Evolutionary conservation across 2,888 invertebrate species (phyloP).

Genomic region (Noctua janthina): DNA sequence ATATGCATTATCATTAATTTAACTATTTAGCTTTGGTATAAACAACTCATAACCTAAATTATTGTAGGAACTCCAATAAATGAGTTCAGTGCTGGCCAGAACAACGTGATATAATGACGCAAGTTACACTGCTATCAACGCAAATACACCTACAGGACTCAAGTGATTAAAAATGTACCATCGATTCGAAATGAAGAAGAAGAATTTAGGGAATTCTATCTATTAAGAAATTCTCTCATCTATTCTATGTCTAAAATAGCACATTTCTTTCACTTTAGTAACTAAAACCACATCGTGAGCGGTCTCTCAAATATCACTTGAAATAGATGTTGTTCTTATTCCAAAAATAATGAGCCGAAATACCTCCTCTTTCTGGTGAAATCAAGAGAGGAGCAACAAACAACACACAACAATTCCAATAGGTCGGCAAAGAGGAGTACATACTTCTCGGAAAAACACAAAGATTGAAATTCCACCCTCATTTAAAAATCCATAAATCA

Average conservation of each 20-base stretch:
- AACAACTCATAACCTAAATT: neutral
- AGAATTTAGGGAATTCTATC: neutral
- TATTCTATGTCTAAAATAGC: too few relatives aligned
- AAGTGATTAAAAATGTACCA: neutral
- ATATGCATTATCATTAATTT: neutral
- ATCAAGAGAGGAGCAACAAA: neutral
- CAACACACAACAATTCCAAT: neutral
- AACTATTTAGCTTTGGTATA: constrained; percentile 7
- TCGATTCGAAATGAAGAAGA: neutral
- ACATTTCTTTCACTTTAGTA: too few relatives aligned
- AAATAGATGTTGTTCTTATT: too few relatives aligned
- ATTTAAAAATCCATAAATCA: neutral
- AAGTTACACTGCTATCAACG: neutral
- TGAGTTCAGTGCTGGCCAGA: neutral
- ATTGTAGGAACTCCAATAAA: neutral
- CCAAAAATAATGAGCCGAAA: too few relatives aligned
- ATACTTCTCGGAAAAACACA: neutral
- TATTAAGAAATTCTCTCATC: too few relatives aligned
- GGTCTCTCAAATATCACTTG: too few relatives aligned
- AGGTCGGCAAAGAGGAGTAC: neutral
- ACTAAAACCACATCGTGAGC: too few relatives aligned
- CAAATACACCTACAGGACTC: too few relatives aligned
- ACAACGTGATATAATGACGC: too few relatives aligned
- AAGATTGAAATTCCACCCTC: too few relatives aligned
- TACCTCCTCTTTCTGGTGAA: neutral